Evolutionary conservation across 1,140 invertebrate species (phyloP).

Genomic region (Drosophila sucinea): DNA sequence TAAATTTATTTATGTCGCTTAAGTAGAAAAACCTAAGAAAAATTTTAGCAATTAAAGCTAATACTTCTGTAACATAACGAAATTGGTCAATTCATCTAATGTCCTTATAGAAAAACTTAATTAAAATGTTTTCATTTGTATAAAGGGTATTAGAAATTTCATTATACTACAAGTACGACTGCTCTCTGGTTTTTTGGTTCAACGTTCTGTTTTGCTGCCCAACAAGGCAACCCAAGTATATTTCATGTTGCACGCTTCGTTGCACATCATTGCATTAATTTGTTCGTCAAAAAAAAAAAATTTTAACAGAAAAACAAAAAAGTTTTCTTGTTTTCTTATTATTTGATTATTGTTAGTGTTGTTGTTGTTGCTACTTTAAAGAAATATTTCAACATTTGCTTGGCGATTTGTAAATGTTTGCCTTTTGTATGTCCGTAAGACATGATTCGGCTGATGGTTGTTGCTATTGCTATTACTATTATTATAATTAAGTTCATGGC

Average conservation of each 20-base stretch:
- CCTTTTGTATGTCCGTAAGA: slow-evolving; percentile 28
- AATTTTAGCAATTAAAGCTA: too few species aligned
- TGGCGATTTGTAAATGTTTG: slow-evolving; percentile 47
- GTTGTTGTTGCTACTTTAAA: slow-evolving; percentile 25
- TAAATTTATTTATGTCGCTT: too few species aligned
- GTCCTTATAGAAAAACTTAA: too few species aligned
- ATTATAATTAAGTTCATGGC: slow-evolving; percentile 71
- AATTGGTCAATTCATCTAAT: too few species aligned
- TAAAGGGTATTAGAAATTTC: slow-evolving; percentile 1
- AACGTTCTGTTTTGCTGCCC: slow-evolving; percentile 52
- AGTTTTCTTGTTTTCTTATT: slow-evolving; percentile 9
- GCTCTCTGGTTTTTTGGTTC: slow-evolving; percentile 40
- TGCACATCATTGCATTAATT: slow-evolving; percentile 69
- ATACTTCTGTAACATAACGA: too few species aligned
- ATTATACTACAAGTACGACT: background rate
- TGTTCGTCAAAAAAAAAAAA: slow-evolving; percentile 32
- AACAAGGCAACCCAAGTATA: slow-evolving; percentile 31
- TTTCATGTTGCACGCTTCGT: slow-evolving; percentile 66
- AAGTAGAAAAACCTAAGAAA: too few species aligned
- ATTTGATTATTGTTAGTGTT: background rate
- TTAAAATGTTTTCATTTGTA: too few species aligned
- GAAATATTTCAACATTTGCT: slow-evolving; percentile 49
- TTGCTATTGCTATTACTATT: slow-evolving; percentile 39
- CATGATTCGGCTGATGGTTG: slow-evolving; percentile 40
- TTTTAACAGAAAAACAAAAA: slow-evolving; percentile 11